Conservation (phyloP, 2,113 vertebrate genomes). For the Acrocephalus arundinaceus region DNA sequence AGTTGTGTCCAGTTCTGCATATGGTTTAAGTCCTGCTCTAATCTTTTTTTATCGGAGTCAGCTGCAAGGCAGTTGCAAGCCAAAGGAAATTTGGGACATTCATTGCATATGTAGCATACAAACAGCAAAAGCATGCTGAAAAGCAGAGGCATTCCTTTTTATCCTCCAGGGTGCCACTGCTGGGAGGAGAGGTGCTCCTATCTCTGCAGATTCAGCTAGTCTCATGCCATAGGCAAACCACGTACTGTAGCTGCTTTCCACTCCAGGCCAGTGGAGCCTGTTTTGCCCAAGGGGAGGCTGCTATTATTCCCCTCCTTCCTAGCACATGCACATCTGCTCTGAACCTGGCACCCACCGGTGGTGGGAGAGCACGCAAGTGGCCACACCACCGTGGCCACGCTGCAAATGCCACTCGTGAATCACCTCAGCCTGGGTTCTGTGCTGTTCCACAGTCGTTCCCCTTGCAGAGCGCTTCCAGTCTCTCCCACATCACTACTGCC, state of each 20-base stretch:
- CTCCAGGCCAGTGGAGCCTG: background rate
- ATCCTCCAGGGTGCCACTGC: background rate
- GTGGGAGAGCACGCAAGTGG: background rate
- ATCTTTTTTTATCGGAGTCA: background rate
- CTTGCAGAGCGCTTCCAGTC: background rate
- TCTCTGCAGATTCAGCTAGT: background rate
- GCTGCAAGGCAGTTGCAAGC: slow-evolving; percentile 7
- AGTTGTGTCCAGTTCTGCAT: background rate
- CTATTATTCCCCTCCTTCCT: background rate
- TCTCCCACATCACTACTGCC: background rate
- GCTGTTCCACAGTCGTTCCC: background rate
- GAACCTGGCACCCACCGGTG: background rate
- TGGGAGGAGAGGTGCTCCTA: background rate
- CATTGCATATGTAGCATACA: background rate
- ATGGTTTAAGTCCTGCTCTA: background rate
- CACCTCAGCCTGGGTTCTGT: background rate
- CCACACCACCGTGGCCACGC: background rate
- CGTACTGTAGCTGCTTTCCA: background rate
- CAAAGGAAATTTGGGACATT: slow-evolving; percentile 41
- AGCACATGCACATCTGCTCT: background rate
- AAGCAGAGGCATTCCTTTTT: slow-evolving; percentile 3
- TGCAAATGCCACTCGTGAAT: background rate
- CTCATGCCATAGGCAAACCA: background rate
- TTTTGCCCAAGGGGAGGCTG: background rate
- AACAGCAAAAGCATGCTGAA: background rate